Base-by-base conservation (phyloP, 2,797 vertebrate species). In the Siniperca scherzeri region DNA sequence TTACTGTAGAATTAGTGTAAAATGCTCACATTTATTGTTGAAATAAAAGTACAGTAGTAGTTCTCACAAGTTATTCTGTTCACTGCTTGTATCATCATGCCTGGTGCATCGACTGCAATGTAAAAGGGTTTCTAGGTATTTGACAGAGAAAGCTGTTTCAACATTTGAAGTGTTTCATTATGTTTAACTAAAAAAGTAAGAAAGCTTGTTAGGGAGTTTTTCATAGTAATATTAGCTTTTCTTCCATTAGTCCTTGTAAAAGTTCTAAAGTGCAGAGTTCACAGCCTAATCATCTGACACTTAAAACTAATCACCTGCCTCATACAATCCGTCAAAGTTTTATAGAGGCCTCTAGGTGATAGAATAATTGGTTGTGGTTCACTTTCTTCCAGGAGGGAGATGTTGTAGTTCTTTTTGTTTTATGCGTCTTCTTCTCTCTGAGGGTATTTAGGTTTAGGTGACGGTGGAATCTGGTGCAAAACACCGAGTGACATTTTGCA, bases 291-390 rank as follows among this genome's bases (percentile, higher is more conserved):
- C 89, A 92, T 90, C 89, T 92, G 88, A 93, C 90, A 89, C 87
- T 91, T 90, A 89, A 88, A 93, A 89, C 89, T 92, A 93, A 94
- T 94, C 90, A 93, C 89, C 88, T 88, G 85, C 87, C 80, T 88
- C 73, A 84, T 70, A 87, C 89, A 87, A 87, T 90, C 88, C 40
- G 70, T 92, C 90, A 93, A 88, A 90, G 87, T 93, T 91, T 86
- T 82, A 78, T 74, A 73, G 84, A 87, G 64, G 89, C 93, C 91
- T 94, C 77, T 61, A 81, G 90, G 91, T 93, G 91, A 88, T 86
- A 38, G 88, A 91, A 93, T 94, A 94, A 93, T 94, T 94, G 92
- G 91, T 89, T 88, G 85, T 74, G 89, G 88, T 92, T 91, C 87
- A 82, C 87, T 90, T 88, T 94, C 84, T 90, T 93, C 78, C 65